Percentiles rank a stretch among this genome's conserved stretches.
Evolutionary conservation across 2,888 invertebrate species (phyloP).

Genomic region (Andrena hattorfiana): DNA sequence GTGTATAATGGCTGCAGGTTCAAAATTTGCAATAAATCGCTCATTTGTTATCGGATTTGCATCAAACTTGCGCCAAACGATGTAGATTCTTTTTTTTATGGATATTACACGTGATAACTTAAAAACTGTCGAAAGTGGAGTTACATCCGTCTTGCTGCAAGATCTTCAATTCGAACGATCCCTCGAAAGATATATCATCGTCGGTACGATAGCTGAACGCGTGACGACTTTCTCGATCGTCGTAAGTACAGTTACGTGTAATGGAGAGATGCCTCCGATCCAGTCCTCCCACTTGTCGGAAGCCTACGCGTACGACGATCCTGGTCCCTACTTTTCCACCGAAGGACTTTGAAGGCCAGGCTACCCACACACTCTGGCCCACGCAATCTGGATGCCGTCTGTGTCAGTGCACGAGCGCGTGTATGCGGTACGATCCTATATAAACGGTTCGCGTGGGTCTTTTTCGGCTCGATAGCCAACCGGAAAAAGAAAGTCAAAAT

Average conservation of each 20-base stretch:
- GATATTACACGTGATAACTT: too few species aligned
- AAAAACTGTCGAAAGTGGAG: too few species aligned
- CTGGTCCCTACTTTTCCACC: conserved; percentile 69
- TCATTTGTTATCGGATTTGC: too few species aligned
- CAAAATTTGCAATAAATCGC: too few species aligned
- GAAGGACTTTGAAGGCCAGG: conserved; percentile 80
- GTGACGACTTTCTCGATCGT: conserved; percentile 57
- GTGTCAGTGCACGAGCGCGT: not conserved
- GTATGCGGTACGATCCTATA: not conserved
- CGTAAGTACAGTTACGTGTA: conserved; percentile 68
- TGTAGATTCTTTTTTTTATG: too few species aligned
- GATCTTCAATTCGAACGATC: not conserved
- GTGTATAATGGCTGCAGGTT: too few species aligned
- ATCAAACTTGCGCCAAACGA: too few species aligned
- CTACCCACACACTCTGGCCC: conserved; percentile 72
- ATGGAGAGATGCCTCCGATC: conserved; percentile 65
- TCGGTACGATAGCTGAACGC: conserved; percentile 22
- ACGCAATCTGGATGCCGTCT: conserved; percentile 56
- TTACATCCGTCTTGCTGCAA: not conserved
- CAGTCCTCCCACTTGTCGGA: conserved; percentile 74
- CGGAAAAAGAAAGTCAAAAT: conserved; percentile 26
- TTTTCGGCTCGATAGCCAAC: conserved; percentile 10
- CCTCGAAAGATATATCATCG: conserved; percentile 12
- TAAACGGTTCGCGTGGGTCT: conserved; percentile 38
- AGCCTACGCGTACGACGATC: conserved; percentile 70